phyloP scores from a whole-genome alignment of 2,888 invertebrate genomes.

The Strigamia maritima region DNA sequence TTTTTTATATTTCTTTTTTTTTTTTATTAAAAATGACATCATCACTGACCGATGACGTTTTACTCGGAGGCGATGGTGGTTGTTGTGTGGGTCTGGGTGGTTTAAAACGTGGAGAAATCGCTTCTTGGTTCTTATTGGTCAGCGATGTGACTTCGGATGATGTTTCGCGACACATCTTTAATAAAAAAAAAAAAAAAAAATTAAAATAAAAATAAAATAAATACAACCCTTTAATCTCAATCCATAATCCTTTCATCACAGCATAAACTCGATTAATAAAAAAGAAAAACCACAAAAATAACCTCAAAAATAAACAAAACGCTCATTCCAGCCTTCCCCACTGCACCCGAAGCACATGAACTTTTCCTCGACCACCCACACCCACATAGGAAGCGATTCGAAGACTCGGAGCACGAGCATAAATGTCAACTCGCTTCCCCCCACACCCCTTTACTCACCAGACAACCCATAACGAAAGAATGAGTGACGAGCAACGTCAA shows the following conservation, averaged over 20 bases:
- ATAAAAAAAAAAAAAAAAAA: background rate
- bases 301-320: background rate
- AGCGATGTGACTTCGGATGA: background rate
- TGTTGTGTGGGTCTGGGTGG: background rate
- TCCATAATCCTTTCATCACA: background rate
- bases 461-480: slow-evolving; percentile 1
- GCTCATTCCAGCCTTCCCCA: background rate
- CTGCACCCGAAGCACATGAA: background rate
- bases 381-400: too few species aligned
- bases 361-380: too few species aligned
- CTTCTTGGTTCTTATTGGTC: background rate
- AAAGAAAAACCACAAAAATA: background rate
- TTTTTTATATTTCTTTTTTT: too few species aligned
- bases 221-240: background rate
- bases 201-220: background rate
- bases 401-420: background rate
- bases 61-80: background rate
- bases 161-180: background rate
- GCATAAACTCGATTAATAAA: background rate
- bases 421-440: background rate
- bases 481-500: background rate
- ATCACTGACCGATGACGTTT: background rate
- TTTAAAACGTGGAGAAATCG: background rate
- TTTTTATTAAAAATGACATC: background rate
- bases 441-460: background rate